A percentile compares a stretch with the other conserved stretches of the same genome.
Conservation (phyloP, 2,113 vertebrate genomes). For the Callopanchax toddi region DNA sequence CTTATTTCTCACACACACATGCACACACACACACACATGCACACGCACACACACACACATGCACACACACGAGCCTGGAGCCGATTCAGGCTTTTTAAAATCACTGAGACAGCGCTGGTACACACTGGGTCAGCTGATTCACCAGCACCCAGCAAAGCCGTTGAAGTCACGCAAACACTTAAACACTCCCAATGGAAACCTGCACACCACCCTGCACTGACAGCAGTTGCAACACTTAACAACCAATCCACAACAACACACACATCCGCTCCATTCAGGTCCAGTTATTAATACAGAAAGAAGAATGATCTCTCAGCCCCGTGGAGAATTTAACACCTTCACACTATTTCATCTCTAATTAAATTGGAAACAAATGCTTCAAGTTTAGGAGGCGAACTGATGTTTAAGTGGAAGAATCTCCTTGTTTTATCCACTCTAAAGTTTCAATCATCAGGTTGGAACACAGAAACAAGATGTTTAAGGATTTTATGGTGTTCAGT, state of each 20-base stretch:
- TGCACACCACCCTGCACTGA: slow-evolving; percentile 5
- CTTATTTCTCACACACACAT: neutral
- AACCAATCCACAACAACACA: slow-evolving; percentile 10
- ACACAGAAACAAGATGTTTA: neutral
- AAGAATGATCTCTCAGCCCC: neutral
- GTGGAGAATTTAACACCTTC: no score
- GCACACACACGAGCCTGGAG: no score
- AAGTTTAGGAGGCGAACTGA: no score
- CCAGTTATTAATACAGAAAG: no score
- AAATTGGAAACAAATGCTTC: no score
- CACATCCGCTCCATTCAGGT: no score
- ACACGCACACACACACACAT: no score
- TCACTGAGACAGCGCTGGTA: slow-evolving; percentile 60
- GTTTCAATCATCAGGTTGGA: slow-evolving; percentile 13
- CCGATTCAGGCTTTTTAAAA: slow-evolving; percentile 67
- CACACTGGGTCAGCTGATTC: slow-evolving; percentile 65
- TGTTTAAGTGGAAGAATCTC: neutral
- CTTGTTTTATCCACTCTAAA: neutral
- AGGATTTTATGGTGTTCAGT: neutral
- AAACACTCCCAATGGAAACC: slow-evolving; percentile 14
- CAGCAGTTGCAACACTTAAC: slow-evolving; percentile 4
- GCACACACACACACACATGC: no score
- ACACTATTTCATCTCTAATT: no score
- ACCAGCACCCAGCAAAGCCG: slow-evolving; percentile 22
- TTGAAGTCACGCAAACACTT: slow-evolving; percentile 43